Evolutionary conservation across 2,113 vertebrate genomes (phyloP).

Genomic region (Saguinus imperator): DNA sequence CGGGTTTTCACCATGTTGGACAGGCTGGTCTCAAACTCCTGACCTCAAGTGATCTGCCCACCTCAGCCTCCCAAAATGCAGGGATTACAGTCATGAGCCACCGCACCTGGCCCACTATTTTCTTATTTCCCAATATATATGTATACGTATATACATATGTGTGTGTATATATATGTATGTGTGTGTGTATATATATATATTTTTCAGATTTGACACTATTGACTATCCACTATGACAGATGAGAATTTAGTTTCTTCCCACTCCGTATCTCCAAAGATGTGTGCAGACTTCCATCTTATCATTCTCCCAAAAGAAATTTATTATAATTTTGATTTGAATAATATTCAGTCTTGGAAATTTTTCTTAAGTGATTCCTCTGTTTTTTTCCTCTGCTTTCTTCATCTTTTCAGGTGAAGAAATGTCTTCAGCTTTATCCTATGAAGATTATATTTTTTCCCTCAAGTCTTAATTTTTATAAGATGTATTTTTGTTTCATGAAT

Average conservation of each 20-base stretch:
- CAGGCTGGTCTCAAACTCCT: too few relatives aligned
- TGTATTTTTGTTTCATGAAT: background rate
- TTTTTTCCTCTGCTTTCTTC: background rate
- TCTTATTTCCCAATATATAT: too few relatives aligned
- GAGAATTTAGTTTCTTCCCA: background rate
- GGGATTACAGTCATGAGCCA: too few relatives aligned
- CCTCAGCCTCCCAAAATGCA: too few relatives aligned
- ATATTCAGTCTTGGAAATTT: background rate
- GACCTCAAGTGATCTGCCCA: too few relatives aligned
- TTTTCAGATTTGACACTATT: background rate
- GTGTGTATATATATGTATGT: accelerated
- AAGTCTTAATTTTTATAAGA: background rate
- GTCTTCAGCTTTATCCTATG: background rate
- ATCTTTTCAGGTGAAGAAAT: background rate
- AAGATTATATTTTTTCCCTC: constrained; percentile 1
- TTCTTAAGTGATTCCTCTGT: background rate
- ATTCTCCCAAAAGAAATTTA: background rate
- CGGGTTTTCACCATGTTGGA: too few relatives aligned
- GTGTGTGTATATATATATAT: too few relatives aligned
- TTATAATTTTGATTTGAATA: background rate
- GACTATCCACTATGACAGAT: background rate
- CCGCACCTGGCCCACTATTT: too few relatives aligned
- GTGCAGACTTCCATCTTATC: background rate
- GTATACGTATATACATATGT: too few relatives aligned
- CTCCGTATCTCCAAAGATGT: background rate